phyloP scores from a whole-genome alignment of 2,797 vertebrate genomes.

The Tolypeutes matacus region DNA sequence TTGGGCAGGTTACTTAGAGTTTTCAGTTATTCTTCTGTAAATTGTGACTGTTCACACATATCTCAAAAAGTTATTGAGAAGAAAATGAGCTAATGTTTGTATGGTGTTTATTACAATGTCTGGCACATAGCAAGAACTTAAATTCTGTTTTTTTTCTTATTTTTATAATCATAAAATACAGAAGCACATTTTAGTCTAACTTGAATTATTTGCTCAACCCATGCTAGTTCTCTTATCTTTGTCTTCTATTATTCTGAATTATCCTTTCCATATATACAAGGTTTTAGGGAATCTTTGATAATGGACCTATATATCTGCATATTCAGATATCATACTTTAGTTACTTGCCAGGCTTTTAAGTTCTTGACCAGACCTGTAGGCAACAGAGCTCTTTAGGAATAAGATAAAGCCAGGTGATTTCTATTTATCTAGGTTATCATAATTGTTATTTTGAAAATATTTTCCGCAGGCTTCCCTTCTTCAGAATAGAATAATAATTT shows the following conservation, averaged over 20 bases:
- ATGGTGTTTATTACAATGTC: not conserved
- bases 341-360: not conserved
- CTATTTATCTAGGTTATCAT: not conserved
- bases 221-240: not conserved
- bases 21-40: not conserved
- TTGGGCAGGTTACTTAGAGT: not conserved
- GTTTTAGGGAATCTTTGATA: constrained; percentile 19
- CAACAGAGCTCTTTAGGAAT: not conserved
- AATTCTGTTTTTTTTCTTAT: not conserved
- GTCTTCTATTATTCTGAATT: not conserved
- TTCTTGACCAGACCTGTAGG: not conserved
- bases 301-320: not conserved
- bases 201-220: not conserved
- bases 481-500: not conserved
- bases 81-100: not conserved
- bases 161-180: constrained; percentile 12
- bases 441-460: constrained; percentile 20
- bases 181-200: not conserved
- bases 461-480: constrained; percentile 9
- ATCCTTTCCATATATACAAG: not conserved
- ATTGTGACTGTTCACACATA: not conserved
- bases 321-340: not conserved
- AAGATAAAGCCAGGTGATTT: not conserved
- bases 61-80: not conserved
- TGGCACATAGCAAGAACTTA: not conserved